phyloP scores from a whole-genome alignment of 2,797 vertebrate genomes.

The Philypnodon macrostomus region DNA sequence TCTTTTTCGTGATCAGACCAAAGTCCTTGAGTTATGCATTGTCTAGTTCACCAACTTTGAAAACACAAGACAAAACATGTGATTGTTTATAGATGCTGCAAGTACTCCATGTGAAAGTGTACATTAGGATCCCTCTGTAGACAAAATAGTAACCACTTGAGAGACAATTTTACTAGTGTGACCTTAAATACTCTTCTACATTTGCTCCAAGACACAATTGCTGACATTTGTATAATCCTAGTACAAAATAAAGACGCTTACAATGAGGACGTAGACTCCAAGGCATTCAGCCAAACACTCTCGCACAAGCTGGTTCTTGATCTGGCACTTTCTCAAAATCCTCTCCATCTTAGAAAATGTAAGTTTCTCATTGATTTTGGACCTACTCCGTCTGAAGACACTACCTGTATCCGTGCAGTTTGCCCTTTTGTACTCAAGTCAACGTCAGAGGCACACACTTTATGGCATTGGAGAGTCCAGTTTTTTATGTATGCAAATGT shows the following conservation, averaged over 20 bases:
- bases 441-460: constrained; percentile 54
- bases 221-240: too few relatives aligned
- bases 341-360: constrained; percentile 52
- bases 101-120: background rate
- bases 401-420: constrained; percentile 16
- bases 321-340: constrained; percentile 59
- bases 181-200: background rate
- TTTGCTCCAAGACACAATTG: too few relatives aligned
- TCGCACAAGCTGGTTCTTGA: constrained; percentile 63
- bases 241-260: constrained; percentile 51
- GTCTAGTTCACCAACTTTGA: constrained; percentile 13
- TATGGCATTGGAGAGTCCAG: constrained; percentile 29
- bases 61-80: constrained; percentile 3
- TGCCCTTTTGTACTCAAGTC: constrained; percentile 49
- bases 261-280: constrained; percentile 74
- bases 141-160: too few relatives aligned
- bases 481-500: background rate
- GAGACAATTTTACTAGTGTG: background rate
- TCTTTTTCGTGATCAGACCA: constrained; percentile 33
- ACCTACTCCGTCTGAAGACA: background rate
- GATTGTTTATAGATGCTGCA: background rate
- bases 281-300: constrained; percentile 78
- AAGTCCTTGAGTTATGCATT: constrained; percentile 62
- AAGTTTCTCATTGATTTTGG: background rate
- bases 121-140: background rate